A percentile compares a stretch with the other conserved stretches of the same genome.
Evolutionary conservation across 2,888 invertebrate species (phyloP).

Genomic region (Andrena dorsata): DNA sequence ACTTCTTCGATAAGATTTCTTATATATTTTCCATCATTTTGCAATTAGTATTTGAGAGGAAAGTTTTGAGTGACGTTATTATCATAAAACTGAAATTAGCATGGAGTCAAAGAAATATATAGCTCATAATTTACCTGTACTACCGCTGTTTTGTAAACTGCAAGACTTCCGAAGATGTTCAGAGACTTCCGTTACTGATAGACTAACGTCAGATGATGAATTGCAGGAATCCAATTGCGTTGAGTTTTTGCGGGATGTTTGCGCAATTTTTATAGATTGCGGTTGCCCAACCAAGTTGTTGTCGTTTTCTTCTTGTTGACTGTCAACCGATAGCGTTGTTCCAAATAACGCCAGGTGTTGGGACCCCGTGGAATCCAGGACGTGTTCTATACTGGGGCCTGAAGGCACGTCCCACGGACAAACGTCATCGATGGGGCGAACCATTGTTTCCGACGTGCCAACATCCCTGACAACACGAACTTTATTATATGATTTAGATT

Average conservation of each 20-base stretch:
- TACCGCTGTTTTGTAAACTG: conserved; percentile 87
- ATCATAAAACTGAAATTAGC: too few species aligned
- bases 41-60: too few species aligned
- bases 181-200: conserved; percentile 86
- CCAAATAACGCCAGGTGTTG: conserved; percentile 66
- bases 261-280: conserved; percentile 54
- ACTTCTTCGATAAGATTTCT: too few species aligned
- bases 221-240: conserved; percentile 90
- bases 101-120: too few species aligned
- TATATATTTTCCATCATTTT: too few species aligned
- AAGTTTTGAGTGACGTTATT: too few species aligned
- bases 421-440: conserved; percentile 86
- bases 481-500: conserved; percentile 82
- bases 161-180: conserved; percentile 88
- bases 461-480: conserved; percentile 84
- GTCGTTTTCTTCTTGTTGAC: conserved; percentile 54
- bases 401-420: conserved; percentile 87
- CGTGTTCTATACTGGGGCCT: conserved; percentile 77
- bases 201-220: conserved; percentile 91
- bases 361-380: conserved; percentile 34
- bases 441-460: conserved; percentile 79
- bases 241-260: conserved; percentile 88
- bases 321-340: conserved; percentile 74
- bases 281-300: conserved; percentile 56
- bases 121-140: conserved; percentile 80